Evolutionary conservation across 2,888 invertebrate genomes (phyloP).

Genomic region (Tetragonisca angustula): DNA sequence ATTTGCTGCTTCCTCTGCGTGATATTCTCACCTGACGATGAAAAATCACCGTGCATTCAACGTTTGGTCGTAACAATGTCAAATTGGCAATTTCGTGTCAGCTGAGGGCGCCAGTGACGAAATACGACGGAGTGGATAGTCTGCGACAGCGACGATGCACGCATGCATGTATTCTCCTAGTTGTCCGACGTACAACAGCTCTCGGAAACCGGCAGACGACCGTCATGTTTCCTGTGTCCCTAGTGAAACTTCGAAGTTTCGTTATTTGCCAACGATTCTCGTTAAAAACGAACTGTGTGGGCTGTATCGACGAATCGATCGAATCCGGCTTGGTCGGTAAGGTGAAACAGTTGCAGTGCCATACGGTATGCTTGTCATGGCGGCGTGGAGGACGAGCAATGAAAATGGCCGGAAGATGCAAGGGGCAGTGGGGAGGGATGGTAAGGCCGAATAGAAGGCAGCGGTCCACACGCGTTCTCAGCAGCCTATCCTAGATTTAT

Average conservation of each 20-base stretch:
- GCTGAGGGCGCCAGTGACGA: constrained; percentile 73
- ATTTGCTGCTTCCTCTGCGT: not conserved
- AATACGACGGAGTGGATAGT: constrained; percentile 64
- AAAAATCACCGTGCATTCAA: constrained; percentile 6
- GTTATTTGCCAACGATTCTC: too few relatives aligned
- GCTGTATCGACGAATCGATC: constrained; percentile 41
- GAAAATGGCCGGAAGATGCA: constrained; percentile 71
- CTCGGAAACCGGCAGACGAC: constrained; percentile 33
- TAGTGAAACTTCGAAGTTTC: not conserved
- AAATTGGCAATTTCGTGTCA: constrained; percentile 49
- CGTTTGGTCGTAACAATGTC: constrained; percentile 9
- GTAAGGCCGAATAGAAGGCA: constrained; percentile 71
- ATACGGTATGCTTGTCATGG: constrained; percentile 60
- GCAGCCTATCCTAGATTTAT: constrained; percentile 80
- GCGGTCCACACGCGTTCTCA: constrained; percentile 73
- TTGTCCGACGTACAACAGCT: constrained; percentile 48
- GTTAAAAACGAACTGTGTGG: not conserved
- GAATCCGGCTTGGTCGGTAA: constrained; percentile 25
- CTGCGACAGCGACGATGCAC: constrained; percentile 37
- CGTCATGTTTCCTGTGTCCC: constrained; percentile 8
- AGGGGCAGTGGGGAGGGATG: constrained; percentile 42
- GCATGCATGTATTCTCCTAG: constrained; percentile 8
- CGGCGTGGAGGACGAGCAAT: constrained; percentile 66
- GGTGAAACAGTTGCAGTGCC: constrained; percentile 43
- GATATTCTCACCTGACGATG: not conserved